Percentiles rank a stretch among this genome's conserved stretches.
These are phyloP conservation scores for Idaea aversata DNA, from an alignment of 2,888 invertebrate species.

Conservation along the genomic window DNA sequence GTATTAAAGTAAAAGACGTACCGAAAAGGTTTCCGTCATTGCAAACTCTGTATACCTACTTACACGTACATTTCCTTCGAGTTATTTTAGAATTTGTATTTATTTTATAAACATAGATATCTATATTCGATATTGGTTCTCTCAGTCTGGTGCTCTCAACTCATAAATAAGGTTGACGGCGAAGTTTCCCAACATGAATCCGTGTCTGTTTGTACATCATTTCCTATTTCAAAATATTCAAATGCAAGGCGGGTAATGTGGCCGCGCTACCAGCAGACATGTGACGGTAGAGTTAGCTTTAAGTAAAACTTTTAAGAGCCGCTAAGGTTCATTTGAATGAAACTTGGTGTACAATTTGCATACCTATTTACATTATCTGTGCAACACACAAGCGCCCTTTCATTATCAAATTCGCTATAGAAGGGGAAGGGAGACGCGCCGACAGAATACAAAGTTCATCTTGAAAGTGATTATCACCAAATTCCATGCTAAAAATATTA, in stretches of 20 bases:
- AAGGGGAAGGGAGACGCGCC: constrained; percentile 56
- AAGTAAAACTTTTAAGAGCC: constrained; percentile 71
- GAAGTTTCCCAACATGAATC: constrained; percentile 55
- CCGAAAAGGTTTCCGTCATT: constrained; percentile 11
- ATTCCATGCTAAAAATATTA: constrained; percentile 64
- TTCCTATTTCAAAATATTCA: constrained; percentile 62
- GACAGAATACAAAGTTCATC: constrained; percentile 71
- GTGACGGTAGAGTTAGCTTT: constrained; percentile 57
- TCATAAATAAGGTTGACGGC: constrained; percentile 53
- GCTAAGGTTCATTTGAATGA: constrained; percentile 76
- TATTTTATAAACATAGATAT: constrained; percentile 28
- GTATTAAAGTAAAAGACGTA: not conserved
- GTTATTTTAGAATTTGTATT: constrained; percentile 20
- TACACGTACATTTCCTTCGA: constrained; percentile 11
- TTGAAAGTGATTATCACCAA: constrained; percentile 70
- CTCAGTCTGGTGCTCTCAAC: constrained; percentile 39
- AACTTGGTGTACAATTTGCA: constrained; percentile 77
- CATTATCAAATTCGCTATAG: constrained; percentile 77
- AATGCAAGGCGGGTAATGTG: constrained; percentile 39
- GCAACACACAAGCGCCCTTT: constrained; percentile 78
- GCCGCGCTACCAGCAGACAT: constrained; percentile 41
- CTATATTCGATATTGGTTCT: constrained; percentile 31
- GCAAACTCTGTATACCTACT: constrained; percentile 11
- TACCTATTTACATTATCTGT: constrained; percentile 80
- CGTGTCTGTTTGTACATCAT: constrained; percentile 58